These are phyloP conservation scores for Holacanthella duospinosa DNA, from an alignment of 2,888 invertebrate species.

Conservation along the genomic window DNA sequence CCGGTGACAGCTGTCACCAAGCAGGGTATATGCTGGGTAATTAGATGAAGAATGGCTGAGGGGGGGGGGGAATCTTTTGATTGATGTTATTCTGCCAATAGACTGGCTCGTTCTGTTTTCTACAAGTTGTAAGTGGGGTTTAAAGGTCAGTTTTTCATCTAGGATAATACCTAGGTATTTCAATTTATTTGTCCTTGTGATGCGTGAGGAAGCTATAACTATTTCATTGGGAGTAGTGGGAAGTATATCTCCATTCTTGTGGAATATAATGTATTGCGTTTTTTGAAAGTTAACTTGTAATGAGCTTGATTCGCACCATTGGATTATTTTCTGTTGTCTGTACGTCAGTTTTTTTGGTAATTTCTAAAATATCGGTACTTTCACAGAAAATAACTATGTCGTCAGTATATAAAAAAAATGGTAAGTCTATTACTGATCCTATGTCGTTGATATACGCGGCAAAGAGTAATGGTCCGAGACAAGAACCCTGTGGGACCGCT, in stretches of 20 bases:
- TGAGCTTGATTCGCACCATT: too few species aligned
- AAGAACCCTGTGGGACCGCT: slow-evolving; percentile 8
- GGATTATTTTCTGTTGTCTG: too few species aligned
- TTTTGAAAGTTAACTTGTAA: too few species aligned
- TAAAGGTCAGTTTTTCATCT: not conserved
- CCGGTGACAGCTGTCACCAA: too few species aligned
- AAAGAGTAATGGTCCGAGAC: slow-evolving; percentile 7
- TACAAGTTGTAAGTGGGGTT: not conserved
- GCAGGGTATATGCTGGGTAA: too few species aligned
- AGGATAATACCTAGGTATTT: slow-evolving; percentile 9
- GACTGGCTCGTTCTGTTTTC: not conserved
- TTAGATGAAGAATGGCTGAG: not conserved
- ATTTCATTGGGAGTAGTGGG: too few species aligned
- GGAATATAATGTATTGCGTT: too few species aligned
- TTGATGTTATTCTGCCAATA: not conserved
- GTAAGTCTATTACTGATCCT: not conserved
- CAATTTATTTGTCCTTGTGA: too few species aligned
- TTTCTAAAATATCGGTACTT: not conserved
- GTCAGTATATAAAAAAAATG: slow-evolving; percentile 10
- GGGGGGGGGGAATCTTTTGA: not conserved
- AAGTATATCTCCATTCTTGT: too few species aligned
- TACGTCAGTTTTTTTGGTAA: too few species aligned
- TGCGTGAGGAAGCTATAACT: too few species aligned
- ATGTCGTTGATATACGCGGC: not conserved
- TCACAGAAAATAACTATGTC: slow-evolving; percentile 3